Conservation (phyloP, 2,113 vertebrate genomes). For the Aldabrachelys gigantea region DNA sequence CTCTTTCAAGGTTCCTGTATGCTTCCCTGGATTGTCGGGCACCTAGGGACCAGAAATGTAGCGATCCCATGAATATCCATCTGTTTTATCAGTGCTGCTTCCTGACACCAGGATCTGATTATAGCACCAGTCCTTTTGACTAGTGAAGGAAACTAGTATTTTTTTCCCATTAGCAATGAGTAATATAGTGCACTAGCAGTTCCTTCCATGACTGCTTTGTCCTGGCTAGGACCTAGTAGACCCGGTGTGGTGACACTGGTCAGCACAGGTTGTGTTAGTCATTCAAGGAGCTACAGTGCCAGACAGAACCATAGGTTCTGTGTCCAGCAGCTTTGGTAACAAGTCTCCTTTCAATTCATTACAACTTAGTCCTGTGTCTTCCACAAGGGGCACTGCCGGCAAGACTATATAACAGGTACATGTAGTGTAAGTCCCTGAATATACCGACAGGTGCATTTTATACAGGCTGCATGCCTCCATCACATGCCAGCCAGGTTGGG, state of each 20-base stretch:
- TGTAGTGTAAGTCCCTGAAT: not conserved
- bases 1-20: accelerated
- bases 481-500: not conserved
- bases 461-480: too few species aligned
- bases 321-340: too few species aligned
- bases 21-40: not conserved
- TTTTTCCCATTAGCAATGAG: not conserved
- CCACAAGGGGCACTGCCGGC: too few species aligned
- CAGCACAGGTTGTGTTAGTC: not conserved
- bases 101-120: not conserved
- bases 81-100: constrained; percentile 30
- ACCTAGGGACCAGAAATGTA: not conserved
- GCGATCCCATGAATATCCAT: not conserved
- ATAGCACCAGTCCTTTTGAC: not conserved
- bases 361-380: not conserved
- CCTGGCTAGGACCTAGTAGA: not conserved
- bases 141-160: not conserved
- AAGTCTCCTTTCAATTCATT: too few species aligned
- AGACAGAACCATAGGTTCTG: not conserved
- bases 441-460: not conserved
- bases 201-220: not conserved
- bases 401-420: not conserved
- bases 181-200: not conserved
- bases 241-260: not conserved
- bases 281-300: not conserved